These are phyloP conservation scores for Steatornis caripensis DNA, from an alignment of 2,113 vertebrate species.

Conservation along the genomic window DNA sequence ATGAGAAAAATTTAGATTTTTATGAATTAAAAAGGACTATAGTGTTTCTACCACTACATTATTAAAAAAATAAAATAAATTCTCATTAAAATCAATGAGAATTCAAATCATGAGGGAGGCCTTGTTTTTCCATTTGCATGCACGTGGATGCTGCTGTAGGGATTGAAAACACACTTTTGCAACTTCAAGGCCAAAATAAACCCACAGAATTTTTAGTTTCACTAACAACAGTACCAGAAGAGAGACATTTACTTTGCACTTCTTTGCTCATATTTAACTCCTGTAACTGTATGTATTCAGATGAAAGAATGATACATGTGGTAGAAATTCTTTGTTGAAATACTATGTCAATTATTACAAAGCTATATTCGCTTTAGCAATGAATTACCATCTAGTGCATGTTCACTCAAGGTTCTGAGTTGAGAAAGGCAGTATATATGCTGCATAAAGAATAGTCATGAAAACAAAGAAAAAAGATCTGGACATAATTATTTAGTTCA, in stretches of 20 bases:
- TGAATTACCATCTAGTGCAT: not conserved
- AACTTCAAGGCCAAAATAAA: not conserved
- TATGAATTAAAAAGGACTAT: not conserved
- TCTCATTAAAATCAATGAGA: not conserved
- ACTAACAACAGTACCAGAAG: not conserved
- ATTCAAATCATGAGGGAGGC: not conserved
- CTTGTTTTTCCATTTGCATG: not conserved
- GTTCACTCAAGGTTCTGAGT: not conserved
- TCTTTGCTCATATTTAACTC: not conserved
- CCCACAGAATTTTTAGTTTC: not conserved
- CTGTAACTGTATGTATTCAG: not conserved
- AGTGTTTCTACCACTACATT: not conserved
- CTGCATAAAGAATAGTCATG: not conserved
- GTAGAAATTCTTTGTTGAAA: not conserved
- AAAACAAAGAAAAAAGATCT: slow-evolving; percentile 26
- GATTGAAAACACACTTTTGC: not conserved
- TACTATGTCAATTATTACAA: not conserved
- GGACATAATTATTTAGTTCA: slow-evolving; percentile 44
- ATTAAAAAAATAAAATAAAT: not conserved
- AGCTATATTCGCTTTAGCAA: not conserved
- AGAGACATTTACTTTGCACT: not conserved
- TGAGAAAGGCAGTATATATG: not conserved
- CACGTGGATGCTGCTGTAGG: not conserved
- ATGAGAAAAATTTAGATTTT: not conserved
- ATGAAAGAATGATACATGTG: not conserved